phyloP scores from a whole-genome alignment of 2,888 invertebrate genomes.

The Napeogenes inachia region DNA sequence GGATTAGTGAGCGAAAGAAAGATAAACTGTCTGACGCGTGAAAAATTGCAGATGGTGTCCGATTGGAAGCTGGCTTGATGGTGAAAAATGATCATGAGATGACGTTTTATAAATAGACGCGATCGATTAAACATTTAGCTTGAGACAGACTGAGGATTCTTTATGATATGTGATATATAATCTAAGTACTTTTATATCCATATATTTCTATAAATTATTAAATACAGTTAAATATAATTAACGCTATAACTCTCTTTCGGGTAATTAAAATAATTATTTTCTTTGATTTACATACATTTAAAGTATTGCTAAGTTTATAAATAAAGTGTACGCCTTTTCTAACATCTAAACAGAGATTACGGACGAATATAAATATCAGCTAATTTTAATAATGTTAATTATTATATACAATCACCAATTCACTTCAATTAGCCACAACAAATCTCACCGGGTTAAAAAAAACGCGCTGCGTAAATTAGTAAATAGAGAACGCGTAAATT shows the following conservation, averaged over 20 bases:
- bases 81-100: constrained; percentile 32
- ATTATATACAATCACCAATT: constrained; percentile 49
- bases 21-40: constrained; percentile 30
- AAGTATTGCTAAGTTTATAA: too few relatives aligned
- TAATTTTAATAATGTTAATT: background rate
- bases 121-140: constrained; percentile 28
- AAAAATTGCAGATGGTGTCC: constrained; percentile 31
- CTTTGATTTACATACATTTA: too few relatives aligned
- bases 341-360: too few relatives aligned
- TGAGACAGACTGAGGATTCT: constrained; percentile 11
- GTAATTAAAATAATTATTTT: too few relatives aligned
- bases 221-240: too few relatives aligned
- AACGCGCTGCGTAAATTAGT: constrained; percentile 45
- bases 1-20: constrained; percentile 22
- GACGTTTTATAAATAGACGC: constrained; percentile 31
- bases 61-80: constrained; percentile 28
- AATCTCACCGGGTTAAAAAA: constrained; percentile 47
- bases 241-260: too few relatives aligned
- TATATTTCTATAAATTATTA: too few relatives aligned
- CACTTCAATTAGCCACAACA: constrained; percentile 65
- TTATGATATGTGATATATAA: background rate
- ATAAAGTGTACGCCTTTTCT: too few relatives aligned
- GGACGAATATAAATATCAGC: background rate
- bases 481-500: constrained; percentile 45
- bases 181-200: too few relatives aligned